These are phyloP conservation scores for Drosophila guanche DNA, from an alignment of 1,140 invertebrate species.

Conservation along the genomic window DNA sequence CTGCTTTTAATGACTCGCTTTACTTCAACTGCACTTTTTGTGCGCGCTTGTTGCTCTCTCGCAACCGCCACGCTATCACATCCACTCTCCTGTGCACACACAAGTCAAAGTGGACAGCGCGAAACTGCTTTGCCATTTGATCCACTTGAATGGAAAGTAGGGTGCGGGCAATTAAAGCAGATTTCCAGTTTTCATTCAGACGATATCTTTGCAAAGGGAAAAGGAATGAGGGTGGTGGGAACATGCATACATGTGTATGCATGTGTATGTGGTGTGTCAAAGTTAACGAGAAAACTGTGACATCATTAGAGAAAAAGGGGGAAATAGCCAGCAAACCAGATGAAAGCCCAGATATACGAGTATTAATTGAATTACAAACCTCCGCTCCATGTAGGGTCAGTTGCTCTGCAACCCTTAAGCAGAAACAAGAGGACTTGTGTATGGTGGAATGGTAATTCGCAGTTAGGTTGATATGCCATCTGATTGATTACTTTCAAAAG, in stretches of 20 bases:
- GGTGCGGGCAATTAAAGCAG: slow-evolving; percentile 35
- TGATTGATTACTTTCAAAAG: slow-evolving; percentile 27
- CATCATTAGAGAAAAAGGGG: slow-evolving; percentile 15
- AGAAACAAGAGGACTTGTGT: slow-evolving; percentile 30
- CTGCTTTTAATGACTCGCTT: slow-evolving; percentile 33
- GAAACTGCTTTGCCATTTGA: slow-evolving; percentile 27
- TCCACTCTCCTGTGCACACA: not conserved
- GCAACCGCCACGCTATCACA: no score
- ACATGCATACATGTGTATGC: no score
- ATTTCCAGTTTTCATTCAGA: slow-evolving; percentile 26
- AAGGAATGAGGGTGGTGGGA: not conserved
- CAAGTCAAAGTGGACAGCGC: slow-evolving; percentile 29
- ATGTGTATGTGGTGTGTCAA: not conserved
- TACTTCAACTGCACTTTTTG: slow-evolving; percentile 34
- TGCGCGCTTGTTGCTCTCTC: not conserved
- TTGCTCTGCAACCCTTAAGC: slow-evolving; percentile 2
- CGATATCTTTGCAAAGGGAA: slow-evolving; percentile 11
- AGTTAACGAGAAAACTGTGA: slow-evolving; percentile 25
- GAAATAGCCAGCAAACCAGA: slow-evolving; percentile 8
- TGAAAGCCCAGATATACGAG: slow-evolving; percentile 23
- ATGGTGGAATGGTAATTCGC: slow-evolving; percentile 35
- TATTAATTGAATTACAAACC: slow-evolving; percentile 38
- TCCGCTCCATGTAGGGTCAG: slow-evolving; percentile 18
- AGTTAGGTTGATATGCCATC: slow-evolving; percentile 48
- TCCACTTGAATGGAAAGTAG: slow-evolving; percentile 12